Evolutionary conservation across 2,888 invertebrate species (phyloP).

Genomic region (Ennomos quercinarius): DNA sequence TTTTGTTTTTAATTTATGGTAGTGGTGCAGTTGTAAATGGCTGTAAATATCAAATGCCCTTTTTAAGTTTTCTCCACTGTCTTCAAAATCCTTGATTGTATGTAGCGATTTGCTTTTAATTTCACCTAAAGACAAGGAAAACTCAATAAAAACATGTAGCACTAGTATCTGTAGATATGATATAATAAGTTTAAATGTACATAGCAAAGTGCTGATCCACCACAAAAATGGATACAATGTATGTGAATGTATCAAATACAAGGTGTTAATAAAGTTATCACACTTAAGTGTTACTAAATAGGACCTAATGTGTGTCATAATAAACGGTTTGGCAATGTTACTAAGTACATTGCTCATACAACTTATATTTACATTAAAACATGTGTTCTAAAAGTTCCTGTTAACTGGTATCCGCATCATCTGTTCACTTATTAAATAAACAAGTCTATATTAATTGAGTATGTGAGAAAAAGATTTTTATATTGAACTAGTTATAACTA

Average conservation of each 20-base stretch:
- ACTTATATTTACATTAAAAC: slow-evolving; percentile 64
- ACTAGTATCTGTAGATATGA: not conserved
- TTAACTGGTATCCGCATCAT: slow-evolving; percentile 50
- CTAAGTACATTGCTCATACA: slow-evolving; percentile 37
- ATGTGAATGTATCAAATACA: slow-evolving; percentile 15
- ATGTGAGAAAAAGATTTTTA: slow-evolving; percentile 17
- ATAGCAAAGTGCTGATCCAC: not conserved
- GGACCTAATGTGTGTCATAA: slow-evolving; percentile 51
- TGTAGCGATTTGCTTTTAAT: slow-evolving; percentile 7
- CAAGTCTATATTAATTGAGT: slow-evolving; percentile 35
- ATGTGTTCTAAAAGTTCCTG: slow-evolving; percentile 63
- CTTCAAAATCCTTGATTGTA: slow-evolving; percentile 9
- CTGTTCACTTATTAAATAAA: slow-evolving; percentile 59
- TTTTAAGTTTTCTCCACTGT: slow-evolving; percentile 24
- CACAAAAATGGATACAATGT: not conserved
- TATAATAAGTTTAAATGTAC: slow-evolving; percentile 6
- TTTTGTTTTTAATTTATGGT: slow-evolving; percentile 57
- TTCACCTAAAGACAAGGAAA: not conserved
- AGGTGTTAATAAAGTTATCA: slow-evolving; percentile 36
- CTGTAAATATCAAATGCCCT: slow-evolving; percentile 43
- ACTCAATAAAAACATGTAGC: not conserved
- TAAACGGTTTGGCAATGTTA: slow-evolving; percentile 46
- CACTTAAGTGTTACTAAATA: slow-evolving; percentile 41
- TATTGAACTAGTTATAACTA: slow-evolving; percentile 2
- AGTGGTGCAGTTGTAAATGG: slow-evolving; percentile 75